phyloP scores from a whole-genome alignment of 2,888 invertebrate species.

The Neoscelio sp. region DNA sequence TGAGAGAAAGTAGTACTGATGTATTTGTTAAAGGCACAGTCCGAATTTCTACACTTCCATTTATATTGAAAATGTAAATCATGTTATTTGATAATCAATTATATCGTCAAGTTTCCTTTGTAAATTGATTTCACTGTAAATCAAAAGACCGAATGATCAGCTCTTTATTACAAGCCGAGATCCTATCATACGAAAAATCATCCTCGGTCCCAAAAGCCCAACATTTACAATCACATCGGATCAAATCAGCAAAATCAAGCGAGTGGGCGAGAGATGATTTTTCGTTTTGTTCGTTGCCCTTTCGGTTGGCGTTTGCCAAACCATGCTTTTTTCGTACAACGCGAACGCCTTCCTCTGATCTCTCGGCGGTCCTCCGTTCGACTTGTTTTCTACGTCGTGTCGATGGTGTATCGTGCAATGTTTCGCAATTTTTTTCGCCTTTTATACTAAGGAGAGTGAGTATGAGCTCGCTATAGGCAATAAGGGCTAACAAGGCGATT shows the following conservation, averaged over 20 bases:
- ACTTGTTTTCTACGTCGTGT: slow-evolving; percentile 74
- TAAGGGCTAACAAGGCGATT: slow-evolving; percentile 83
- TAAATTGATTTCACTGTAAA: no score
- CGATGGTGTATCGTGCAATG: slow-evolving; percentile 79
- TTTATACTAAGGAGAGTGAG: slow-evolving; percentile 72
- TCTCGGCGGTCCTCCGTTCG: slow-evolving; percentile 64
- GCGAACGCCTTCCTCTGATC: slow-evolving; percentile 59
- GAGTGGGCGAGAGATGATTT: slow-evolving; percentile 52
- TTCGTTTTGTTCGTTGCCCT: slow-evolving; percentile 40
- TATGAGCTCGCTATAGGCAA: slow-evolving; percentile 79
- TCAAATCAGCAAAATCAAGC: slow-evolving; percentile 43
- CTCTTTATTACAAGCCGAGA: slow-evolving; percentile 6
- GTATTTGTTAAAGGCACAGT: no score
- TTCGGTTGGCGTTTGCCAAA: slow-evolving; percentile 42
- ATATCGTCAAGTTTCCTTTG: no score
- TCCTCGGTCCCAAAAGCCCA: slow-evolving; percentile 22
- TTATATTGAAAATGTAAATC: no score
- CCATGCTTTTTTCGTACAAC: slow-evolving; percentile 51
- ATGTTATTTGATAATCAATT: no score
- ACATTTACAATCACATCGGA: background rate
- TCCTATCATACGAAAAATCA: slow-evolving; percentile 25
- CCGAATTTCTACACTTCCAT: no score
- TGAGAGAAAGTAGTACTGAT: no score
- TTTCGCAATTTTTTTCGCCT: slow-evolving; percentile 73
- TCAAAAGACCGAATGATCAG: background rate